Evolutionary conservation across 2,797 vertebrate genomes (phyloP), one percentile per base, ranked within the genome.

Genomic region (Myotis daubentonii): DNA sequence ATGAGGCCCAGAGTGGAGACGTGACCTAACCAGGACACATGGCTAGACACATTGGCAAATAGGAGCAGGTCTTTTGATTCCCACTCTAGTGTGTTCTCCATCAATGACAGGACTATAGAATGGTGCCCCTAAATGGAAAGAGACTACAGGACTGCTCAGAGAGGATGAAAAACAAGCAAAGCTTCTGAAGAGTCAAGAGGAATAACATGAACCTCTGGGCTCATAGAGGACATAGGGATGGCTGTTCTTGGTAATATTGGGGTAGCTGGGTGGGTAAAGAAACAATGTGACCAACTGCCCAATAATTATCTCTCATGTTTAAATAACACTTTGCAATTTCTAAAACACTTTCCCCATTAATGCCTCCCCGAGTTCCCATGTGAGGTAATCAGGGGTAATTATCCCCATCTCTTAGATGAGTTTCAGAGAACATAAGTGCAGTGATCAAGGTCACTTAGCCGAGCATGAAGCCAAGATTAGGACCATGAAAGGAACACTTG

Each of bases 401-500:
- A 80, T 89, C 38, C 53, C 70, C 36, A 70, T 86, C 74, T 88
- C 89, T 82, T 76, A 87, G 87, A 83, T 36, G 70, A 38, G 38
- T 84, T 94, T 70, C 87, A 72, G 47, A 95, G 85, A 75, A 90
- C 91, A 60, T 85, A 74, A 89, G 81, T 25, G 28, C 30, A 79
- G 62, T 30, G 51, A 71, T 94, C 81, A 94, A 93, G 92, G 85
- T 88, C 93, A 86, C 70, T 68, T 0, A 93, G 71, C 28, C 11
- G 47, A 93, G 51, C 44, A 47, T 55, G 89, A 55, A 71, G 92
- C 74, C 62, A 75, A 91, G 84, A 83, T 4, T 92, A 79, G 78
- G 74, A 72, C 87, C 57, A 72, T 94, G 89, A 97, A 94, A 96
- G 74, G 47, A 62, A 81, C 65, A 36, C 85, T 51, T 93, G 79